Evolutionary conservation across 1,140 invertebrate genomes (phyloP).

Genomic region (Hycleus cichorii): DNA sequence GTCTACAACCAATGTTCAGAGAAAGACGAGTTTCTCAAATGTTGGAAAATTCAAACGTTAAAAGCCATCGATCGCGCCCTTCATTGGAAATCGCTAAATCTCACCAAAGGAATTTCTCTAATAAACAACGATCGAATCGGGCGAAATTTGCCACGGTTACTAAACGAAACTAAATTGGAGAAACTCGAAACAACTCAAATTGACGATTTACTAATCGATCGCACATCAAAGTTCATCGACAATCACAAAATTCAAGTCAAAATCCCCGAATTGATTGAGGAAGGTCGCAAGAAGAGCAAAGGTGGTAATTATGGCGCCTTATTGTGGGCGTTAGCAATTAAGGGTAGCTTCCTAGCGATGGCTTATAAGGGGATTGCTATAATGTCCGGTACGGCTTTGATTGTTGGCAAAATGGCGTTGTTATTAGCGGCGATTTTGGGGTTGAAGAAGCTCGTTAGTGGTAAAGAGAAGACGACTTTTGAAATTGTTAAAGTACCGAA

Average conservation of each 20-base stretch:
- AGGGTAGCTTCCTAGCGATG: slow-evolving; percentile 62
- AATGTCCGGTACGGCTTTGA: slow-evolving; percentile 63
- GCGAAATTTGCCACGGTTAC: neutral
- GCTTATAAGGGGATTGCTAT: slow-evolving; percentile 66
- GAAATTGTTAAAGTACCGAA: slow-evolving; percentile 81
- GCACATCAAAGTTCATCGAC: slow-evolving; percentile 50
- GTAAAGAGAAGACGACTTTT: slow-evolving; percentile 69
- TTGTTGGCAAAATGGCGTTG: slow-evolving; percentile 68
- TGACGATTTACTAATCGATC: slow-evolving; percentile 51
- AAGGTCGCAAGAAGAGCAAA: slow-evolving; percentile 51
- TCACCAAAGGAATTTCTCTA: slow-evolving; percentile 54
- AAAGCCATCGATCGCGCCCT: slow-evolving; percentile 56
- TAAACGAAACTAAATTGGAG: slow-evolving; percentile 47
- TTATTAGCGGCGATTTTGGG: slow-evolving; percentile 66
- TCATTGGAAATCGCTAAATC: slow-evolving; percentile 51
- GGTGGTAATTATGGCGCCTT: slow-evolving; percentile 46
- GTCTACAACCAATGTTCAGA: slow-evolving; percentile 54
- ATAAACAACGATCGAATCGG: slow-evolving; percentile 17
- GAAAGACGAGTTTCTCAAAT: slow-evolving; percentile 54
- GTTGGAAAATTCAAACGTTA: slow-evolving; percentile 58
- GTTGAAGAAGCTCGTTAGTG: slow-evolving; percentile 62
- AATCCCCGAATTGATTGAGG: slow-evolving; percentile 46
- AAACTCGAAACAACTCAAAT: slow-evolving; percentile 43
- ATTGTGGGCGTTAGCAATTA: slow-evolving; percentile 56
- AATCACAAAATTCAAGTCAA: slow-evolving; percentile 53